phyloP scores from a whole-genome alignment of 2,113 vertebrate species.

The Odobenus rosmarus region DNA sequence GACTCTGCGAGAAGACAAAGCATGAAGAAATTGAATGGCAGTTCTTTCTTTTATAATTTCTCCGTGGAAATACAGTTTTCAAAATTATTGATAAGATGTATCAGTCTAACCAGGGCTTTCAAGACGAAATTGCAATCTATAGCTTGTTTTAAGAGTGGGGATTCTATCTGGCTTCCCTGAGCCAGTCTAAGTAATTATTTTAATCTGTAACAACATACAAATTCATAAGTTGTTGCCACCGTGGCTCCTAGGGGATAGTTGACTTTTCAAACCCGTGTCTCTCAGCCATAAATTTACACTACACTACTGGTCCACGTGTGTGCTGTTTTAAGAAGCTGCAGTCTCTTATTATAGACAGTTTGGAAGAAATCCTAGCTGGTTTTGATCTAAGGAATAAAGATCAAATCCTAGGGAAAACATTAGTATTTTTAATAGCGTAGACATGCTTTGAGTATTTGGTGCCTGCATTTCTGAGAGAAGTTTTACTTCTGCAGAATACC shows the following conservation, averaged over 20 bases:
- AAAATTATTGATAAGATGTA: conserved; percentile 70
- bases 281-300: conserved; percentile 45
- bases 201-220: conserved; percentile 71
- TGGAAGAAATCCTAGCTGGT: conserved; percentile 24
- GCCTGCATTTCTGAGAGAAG: conserved; percentile 32
- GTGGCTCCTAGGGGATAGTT: conserved; percentile 32
- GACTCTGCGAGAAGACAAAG: conserved; percentile 69
- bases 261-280: conserved; percentile 41
- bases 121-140: conserved; percentile 53
- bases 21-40: conserved; percentile 73
- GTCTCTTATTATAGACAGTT: conserved; percentile 22
- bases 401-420: conserved; percentile 18
- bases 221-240: conserved; percentile 59
- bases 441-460: background rate
- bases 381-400: conserved; percentile 51
- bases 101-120: conserved; percentile 60
- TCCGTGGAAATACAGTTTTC: conserved; percentile 66
- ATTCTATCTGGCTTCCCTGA: conserved; percentile 52
- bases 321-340: conserved; percentile 35
- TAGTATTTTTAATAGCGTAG: conserved; percentile 3
- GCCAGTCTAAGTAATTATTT: conserved; percentile 67
- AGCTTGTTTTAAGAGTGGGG: conserved; percentile 54
- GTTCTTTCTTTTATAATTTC: conserved; percentile 72
- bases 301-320: background rate
- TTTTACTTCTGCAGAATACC: background rate